Evolutionary conservation across 2,888 invertebrate genomes (phyloP), one percentile per base, ranked within the genome.

Genomic region (Chaetoderma sp.): DNA sequence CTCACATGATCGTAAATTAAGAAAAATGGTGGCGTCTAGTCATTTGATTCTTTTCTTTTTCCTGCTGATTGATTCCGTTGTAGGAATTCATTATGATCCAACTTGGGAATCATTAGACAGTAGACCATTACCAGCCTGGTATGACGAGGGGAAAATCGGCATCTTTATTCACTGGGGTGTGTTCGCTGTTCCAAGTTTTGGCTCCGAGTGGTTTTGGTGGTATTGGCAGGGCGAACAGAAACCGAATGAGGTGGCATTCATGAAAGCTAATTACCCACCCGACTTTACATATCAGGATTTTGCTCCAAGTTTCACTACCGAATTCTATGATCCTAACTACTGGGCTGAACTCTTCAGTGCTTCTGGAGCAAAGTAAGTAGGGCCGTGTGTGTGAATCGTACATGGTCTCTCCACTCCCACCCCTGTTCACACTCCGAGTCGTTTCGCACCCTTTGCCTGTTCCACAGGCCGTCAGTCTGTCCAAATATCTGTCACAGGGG

Each of bases 141-240:
- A 93, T 83, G 96, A 96, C 82, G 89, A 93, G 60, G 93, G 92
- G 0, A 97, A 97, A 88, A 88, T 95, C 71, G 96, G 96, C 2
- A 95, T 97, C 76, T 96, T 97, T 81, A 88, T 97, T 44, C 96
- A 96, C 81, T 96, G 95, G 94, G 96, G 96, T 0, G 93, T 96
- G 0, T 97, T 92, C 82, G 91, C 94, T 0, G 96, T 96, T 13
- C 96, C 95, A 0, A 93, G 94, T 81, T 93, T 91, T 85, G 91
- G 91, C 0, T 91, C 92, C 0, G 84, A 81, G 56, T 84, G 83
- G 85, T 84, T 86, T 67, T 86, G 86, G 85, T 74, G 76, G 30
- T 27, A 70, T 56, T 82, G 81, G 81, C 67, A 76, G 60, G 66
- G 57, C 1, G 47, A 56, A 1, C 61, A 74, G 3, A 67, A 65